Conservation (phyloP, 2,113 vertebrate species). For the Heterotis niloticus region DNA sequence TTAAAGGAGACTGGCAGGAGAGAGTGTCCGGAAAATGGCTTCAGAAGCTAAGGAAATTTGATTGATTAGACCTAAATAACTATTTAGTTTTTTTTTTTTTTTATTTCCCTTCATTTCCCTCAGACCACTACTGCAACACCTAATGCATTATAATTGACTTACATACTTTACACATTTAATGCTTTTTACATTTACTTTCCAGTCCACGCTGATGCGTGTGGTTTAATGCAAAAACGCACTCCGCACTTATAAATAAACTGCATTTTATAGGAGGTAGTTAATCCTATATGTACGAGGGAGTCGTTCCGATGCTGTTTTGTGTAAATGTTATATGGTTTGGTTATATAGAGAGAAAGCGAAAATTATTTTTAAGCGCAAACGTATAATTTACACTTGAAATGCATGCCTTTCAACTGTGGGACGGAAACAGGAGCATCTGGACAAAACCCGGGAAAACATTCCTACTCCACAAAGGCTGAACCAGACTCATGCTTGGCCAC, state of each 20-base stretch:
- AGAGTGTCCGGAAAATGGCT: slow-evolving; percentile 49
- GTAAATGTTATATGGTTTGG: too few relatives aligned
- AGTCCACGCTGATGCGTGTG: background rate
- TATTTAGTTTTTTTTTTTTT: slow-evolving; percentile 20
- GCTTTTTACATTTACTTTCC: background rate
- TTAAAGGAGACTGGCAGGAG: slow-evolving; percentile 55
- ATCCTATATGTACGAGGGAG: background rate
- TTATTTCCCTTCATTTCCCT: too few relatives aligned
- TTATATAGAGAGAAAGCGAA: too few relatives aligned
- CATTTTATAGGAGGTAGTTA: background rate
- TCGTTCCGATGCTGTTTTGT: background rate
- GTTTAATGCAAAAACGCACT: background rate
- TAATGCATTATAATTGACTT: slow-evolving; percentile 26
- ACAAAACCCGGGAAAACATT: too few relatives aligned
- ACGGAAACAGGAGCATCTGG: too few relatives aligned
- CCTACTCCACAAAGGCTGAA: too few relatives aligned
- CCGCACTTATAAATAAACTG: background rate
- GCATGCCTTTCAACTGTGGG: too few relatives aligned
- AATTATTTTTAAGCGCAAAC: too few relatives aligned
- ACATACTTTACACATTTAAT: background rate
- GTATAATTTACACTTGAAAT: too few relatives aligned
- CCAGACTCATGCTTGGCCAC: too few relatives aligned
- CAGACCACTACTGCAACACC: slow-evolving; percentile 17
- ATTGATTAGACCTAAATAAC: slow-evolving; percentile 59
- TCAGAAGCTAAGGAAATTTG: slow-evolving; percentile 46